phyloP scores from a whole-genome alignment of 2,113 vertebrate species.

The Phoenicopterus ruber region DNA sequence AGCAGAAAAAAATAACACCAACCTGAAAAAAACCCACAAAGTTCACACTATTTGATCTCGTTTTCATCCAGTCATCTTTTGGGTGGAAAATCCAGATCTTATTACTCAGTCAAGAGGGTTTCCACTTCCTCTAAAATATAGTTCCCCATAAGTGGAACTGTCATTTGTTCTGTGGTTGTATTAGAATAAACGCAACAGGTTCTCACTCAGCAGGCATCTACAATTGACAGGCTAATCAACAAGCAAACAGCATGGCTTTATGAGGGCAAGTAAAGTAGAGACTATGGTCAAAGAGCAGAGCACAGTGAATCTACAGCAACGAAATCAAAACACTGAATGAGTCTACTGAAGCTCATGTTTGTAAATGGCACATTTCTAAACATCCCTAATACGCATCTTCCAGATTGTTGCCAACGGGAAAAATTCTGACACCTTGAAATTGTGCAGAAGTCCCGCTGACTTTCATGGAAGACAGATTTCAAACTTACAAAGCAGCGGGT shows the following conservation, averaged over 20 bases:
- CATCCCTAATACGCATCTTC: neutral
- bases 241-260: neutral
- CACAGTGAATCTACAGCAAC: neutral
- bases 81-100: neutral
- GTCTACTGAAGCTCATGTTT: fast-evolving
- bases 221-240: neutral
- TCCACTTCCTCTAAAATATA: neutral
- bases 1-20: neutral
- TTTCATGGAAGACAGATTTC: neutral
- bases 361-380: neutral
- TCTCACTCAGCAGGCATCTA: neutral
- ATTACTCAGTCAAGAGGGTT: neutral
- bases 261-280: neutral
- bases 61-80: neutral
- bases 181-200: neutral
- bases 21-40: neutral
- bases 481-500: neutral
- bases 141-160: neutral
- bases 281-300: neutral
- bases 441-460: neutral
- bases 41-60: neutral
- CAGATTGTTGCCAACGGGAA: neutral
- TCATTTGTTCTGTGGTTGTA: neutral
- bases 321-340: neutral
- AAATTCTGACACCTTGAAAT: neutral